Base-by-base conservation (phyloP, 1,140 invertebrate species). In the Hypsibius dujardini region DNA sequence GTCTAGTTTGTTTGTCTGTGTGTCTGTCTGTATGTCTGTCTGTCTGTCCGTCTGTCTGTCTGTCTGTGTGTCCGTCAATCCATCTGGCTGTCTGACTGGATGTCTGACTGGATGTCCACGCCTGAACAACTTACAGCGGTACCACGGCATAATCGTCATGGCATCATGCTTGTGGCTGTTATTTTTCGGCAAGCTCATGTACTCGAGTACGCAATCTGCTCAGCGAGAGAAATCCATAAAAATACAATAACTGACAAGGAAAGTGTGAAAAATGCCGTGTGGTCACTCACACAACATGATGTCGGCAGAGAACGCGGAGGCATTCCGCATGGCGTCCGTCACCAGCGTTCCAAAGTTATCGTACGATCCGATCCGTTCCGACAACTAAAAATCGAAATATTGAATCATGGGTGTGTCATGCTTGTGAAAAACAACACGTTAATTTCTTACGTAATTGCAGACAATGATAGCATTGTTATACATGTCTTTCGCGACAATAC, bases 341-440 rank as follows among this genome's bases (percentile, higher is more conserved):
- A 99, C 94, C 14, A 95, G 95, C 46, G 86, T 80, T 73, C 87
- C 98, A 62, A 98, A 84, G 81, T 98, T 99, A 81, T 98, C 94
- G 82, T 95, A 98, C 28, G 91, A 85, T 82, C 98, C 94, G 74
- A 98, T 95, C 84, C 98, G 91, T 72, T 87, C 81, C 46, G 92
- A 79, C 47, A 92, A 83, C 84, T 87, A 75, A 15, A 77, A 73
- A 12, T 42, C 70, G 72, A 12, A 72, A 72, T 42, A 15, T 2
- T 56, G 42, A 72, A 42, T 28, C 45, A 60, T 14, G 69, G 46
- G n/a, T n/a, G n/a, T n/a, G n/a, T 7, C 50, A 56, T 7, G n/a
- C 7, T 56, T 56, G 59, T 69, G 15, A 7, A 73, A 7, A 72
- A 69, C 47, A 69, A 71, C 59, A 28, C 46, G 42, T 1, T 15